Evolutionary conservation across 1,140 invertebrate genomes (phyloP), one percentile per base, ranked within the genome.

Genomic region (Hycleus cichorii): DNA sequence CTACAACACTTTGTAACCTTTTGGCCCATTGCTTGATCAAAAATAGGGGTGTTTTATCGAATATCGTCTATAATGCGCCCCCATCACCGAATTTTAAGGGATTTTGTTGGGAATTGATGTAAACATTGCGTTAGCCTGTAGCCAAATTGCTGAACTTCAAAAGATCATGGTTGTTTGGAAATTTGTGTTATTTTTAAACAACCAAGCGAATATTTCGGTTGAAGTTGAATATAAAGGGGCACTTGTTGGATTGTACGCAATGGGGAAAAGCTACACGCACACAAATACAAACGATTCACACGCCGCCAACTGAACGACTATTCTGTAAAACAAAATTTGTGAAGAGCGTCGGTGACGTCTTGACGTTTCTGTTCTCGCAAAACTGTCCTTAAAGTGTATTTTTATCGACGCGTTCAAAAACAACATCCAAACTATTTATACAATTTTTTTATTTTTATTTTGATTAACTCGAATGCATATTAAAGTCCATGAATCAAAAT

Each of bases 221-320:
- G 18, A 1, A 1, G 18, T 18, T 18, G 18, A 18, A 39, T 39
- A 1, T 39, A 42, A 42, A 42, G 4, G 40, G 11, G 10, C 9
- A 42, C 10, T 10, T 42, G 11, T 11, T n/a, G 3, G 40, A 8
- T n/a, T n/a, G 10, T 10, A 42, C 11, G 9, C 9, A 40, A 50
- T n/a, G 11, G 50, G 45, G 51, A 58, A 50, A 32, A 32, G 7
- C 4, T 32, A 4, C 32, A 32, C 59, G 46, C 44, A 50, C 54
- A 32, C 4, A 5, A 4, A 32, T 7, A 32, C 59, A 49, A 43
- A 50, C 54, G 58, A 59, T 32, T 42, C 40, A 39, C 49, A 40
- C 58, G 62, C 50, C 38, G 54, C 59, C 54, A 57, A 57, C 53
- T 58, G 50, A 58, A 64, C 62, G 58, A 60, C 58, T 60, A 50